Evolutionary conservation across 2,113 vertebrate genomes (phyloP).

Genomic region (Puntigrus tetrazona): DNA sequence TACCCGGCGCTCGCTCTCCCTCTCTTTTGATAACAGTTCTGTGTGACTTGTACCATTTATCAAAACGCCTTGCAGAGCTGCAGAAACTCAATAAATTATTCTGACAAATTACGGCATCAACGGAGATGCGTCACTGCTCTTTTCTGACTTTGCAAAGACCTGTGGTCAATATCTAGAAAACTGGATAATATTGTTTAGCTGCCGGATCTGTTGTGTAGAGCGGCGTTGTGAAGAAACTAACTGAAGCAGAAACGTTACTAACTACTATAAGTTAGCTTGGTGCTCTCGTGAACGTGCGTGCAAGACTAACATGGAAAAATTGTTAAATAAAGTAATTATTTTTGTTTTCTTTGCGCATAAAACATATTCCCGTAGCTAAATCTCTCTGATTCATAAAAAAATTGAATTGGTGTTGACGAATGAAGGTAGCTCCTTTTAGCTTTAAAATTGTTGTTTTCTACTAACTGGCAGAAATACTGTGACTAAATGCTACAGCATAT

Average conservation of each 20-base stretch:
- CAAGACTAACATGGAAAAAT: no score
- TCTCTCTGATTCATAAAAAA: no score
- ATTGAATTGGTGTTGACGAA: no score
- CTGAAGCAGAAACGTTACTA: neutral
- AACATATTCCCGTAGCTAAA: no score
- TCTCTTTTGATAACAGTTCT: slow-evolving; percentile 74
- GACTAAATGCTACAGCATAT: no score
- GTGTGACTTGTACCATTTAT: slow-evolving; percentile 77
- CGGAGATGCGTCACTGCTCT: slow-evolving; percentile 61
- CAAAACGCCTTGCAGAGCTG: slow-evolving; percentile 72
- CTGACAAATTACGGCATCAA: slow-evolving; percentile 74
- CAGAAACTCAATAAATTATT: slow-evolving; percentile 76
- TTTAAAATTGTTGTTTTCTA: no score
- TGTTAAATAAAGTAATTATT: no score
- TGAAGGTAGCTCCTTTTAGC: no score
- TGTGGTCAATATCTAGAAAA: slow-evolving; percentile 7
- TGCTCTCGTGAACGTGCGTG: no score
- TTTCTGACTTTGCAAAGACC: slow-evolving; percentile 54
- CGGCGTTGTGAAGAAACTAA: neutral
- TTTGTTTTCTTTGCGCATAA: no score
- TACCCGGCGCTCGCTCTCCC: slow-evolving; percentile 2
- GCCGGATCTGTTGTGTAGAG: neutral
- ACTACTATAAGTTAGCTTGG: no score
- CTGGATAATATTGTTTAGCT: slow-evolving; percentile 5
- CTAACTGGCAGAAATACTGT: no score